Base-by-base conservation (phyloP, 2,888 invertebrate species). In the Ophion ellenae region DNA sequence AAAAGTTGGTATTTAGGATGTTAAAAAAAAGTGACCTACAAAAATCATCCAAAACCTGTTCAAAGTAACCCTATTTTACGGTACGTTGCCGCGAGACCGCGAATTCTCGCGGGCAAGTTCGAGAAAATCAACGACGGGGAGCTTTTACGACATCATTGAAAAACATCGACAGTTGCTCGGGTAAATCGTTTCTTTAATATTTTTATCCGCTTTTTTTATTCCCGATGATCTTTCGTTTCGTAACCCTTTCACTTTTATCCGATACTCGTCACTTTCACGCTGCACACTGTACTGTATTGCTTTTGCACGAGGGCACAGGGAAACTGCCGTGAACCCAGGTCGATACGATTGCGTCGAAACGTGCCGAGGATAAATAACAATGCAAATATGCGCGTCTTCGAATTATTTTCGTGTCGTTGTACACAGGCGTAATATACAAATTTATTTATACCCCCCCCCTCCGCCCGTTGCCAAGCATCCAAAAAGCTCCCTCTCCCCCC, bases 41-140 rank as follows among this genome's bases (percentile, higher is more conserved):
- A 32, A 32, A 32, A 32, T 4, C 32, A 4, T 32, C 32, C 32
- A 32, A 32, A 32, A 32, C 32, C 32, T 32, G 32, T 32, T 32
- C 32, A 4, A 32, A 4, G 4, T 32, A 32, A 32, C 32, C 32
- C 4, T 4, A 32, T 1, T 32, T 32, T 32, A 4, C 32, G 32
- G 32, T 32, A 32, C 32, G 32, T 32, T 24, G 85, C 88, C 14
- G 88, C 89, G 2, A 90, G 89, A 87, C 86, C 90, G 36, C 87
- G 90, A 83, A 81, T 90, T 17, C 47, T 91, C 1, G 20, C 63
- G 2, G 28, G 6, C 32, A 73, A 87, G n/a, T 53, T 79, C 59
- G 45, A 71, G 10, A 59, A 70, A 11, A 45, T 83, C 28, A 73
- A 47, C 7, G 81, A 75, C 28, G 10, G 24, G 79, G 20, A 76